These are phyloP conservation scores for Harpagus bidentatus DNA, from an alignment of 2,113 vertebrate genomes.

Conservation along the genomic window DNA sequence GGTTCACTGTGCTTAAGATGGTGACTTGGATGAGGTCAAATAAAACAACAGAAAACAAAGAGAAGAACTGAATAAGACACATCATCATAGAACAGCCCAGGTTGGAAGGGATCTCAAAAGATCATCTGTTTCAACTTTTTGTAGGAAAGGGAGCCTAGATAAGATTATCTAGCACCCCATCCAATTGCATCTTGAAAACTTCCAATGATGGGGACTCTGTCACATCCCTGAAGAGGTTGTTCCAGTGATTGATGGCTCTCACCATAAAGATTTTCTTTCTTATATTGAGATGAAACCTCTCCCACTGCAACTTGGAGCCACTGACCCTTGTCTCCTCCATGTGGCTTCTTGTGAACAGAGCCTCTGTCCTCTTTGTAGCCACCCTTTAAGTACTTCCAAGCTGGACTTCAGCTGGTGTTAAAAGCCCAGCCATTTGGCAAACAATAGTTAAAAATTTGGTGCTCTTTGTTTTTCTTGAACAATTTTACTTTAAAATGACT, in stretches of 20 bases:
- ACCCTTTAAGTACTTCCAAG: neutral
- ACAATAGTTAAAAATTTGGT: neutral
- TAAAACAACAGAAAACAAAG: neutral
- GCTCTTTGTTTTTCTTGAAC: neutral
- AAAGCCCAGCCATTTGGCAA: neutral
- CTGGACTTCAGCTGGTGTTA: neutral
- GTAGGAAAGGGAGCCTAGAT: neutral
- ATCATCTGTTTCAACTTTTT: neutral
- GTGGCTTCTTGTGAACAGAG: neutral
- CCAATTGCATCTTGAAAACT: neutral
- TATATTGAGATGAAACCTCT: neutral
- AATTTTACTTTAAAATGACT: neutral
- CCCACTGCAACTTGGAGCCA: neutral
- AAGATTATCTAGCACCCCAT: neutral
- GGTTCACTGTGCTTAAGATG: neutral
- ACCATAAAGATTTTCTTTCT: neutral
- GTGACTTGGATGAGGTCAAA: neutral
- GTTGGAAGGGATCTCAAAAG: neutral
- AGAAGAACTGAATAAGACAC: neutral
- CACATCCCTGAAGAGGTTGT: neutral
- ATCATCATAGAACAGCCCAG: neutral
- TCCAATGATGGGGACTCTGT: neutral
- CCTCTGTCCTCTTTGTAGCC: neutral
- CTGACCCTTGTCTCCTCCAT: neutral
- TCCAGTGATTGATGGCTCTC: neutral